A percentile compares a stretch with the other conserved stretches of the same genome.
Conservation (phyloP, 2,113 vertebrate genomes). For the Platycercus adscitus region DNA sequence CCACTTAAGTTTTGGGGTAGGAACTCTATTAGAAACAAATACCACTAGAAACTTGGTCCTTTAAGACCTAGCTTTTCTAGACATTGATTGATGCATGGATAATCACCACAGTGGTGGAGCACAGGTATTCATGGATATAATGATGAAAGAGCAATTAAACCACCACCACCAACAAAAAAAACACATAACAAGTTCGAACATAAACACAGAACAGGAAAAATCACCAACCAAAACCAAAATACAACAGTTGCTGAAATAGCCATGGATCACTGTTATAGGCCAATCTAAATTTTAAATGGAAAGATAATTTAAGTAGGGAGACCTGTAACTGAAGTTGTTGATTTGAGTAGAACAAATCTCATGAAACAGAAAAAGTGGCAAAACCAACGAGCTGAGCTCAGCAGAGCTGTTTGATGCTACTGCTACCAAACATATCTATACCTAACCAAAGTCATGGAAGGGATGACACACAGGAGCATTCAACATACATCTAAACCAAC, state of each 20-base stretch:
- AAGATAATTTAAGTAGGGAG: neutral
- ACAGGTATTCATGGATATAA: neutral
- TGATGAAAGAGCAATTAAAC: neutral
- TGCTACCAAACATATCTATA: neutral
- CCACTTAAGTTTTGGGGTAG: neutral
- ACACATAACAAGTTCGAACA: neutral
- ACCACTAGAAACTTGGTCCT: neutral
- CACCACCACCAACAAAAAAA: neutral
- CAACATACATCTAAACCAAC: fast-evolving
- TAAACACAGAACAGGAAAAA: neutral
- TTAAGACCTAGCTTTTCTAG: neutral
- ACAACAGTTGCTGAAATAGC: neutral
- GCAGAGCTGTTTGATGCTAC: neutral
- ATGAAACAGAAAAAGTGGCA: fast-evolving
- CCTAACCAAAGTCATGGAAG: neutral
- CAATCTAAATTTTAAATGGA: neutral
- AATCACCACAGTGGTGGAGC: neutral
- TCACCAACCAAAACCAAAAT: neutral
- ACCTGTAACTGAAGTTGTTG: neutral
- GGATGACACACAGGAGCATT: neutral
- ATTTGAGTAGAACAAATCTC: neutral
- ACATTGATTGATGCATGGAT: neutral
- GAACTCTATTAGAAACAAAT: neutral
- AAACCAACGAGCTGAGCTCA: neutral
- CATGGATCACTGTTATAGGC: neutral